phyloP scores from a whole-genome alignment of 2,797 vertebrate species.

The Petrocephalus sullivani region DNA sequence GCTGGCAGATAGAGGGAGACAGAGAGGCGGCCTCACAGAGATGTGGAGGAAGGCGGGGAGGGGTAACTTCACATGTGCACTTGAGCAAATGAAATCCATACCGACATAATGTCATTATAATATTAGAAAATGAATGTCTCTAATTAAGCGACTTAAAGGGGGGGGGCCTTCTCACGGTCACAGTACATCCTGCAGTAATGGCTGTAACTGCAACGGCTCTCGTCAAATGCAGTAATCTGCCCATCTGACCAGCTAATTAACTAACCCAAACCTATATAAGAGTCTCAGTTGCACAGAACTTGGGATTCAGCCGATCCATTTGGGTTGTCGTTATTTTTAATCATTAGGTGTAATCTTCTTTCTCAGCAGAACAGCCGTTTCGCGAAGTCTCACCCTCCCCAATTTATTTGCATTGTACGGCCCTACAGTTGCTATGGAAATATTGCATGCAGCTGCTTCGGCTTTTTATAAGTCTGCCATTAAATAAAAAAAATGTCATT shows the following conservation, averaged over 20 bases:
- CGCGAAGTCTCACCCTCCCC: background rate
- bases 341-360: background rate
- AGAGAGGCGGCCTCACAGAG: background rate
- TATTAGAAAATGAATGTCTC: background rate
- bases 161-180: background rate
- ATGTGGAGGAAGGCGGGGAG: background rate
- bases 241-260: background rate
- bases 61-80: background rate
- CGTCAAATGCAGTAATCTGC: background rate
- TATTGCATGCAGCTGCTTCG: background rate
- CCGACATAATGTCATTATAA: background rate
- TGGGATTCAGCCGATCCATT: background rate
- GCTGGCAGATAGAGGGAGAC: background rate
- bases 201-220: background rate
- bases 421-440: conserved; percentile 7
- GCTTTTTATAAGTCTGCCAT: background rate
- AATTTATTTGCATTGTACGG: conserved; percentile 14
- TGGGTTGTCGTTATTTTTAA: background rate
- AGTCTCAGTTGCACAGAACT: background rate
- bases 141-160: background rate
- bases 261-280: background rate
- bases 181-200: conserved; percentile 2
- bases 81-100: background rate
- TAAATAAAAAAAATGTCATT: background rate
- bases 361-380: background rate